A percentile compares a stretch with the other conserved stretches of the same genome.
These are phyloP conservation scores for Leptinotarsa texana DNA, from an alignment of 1,140 invertebrate genomes.

Conservation along the genomic window DNA sequence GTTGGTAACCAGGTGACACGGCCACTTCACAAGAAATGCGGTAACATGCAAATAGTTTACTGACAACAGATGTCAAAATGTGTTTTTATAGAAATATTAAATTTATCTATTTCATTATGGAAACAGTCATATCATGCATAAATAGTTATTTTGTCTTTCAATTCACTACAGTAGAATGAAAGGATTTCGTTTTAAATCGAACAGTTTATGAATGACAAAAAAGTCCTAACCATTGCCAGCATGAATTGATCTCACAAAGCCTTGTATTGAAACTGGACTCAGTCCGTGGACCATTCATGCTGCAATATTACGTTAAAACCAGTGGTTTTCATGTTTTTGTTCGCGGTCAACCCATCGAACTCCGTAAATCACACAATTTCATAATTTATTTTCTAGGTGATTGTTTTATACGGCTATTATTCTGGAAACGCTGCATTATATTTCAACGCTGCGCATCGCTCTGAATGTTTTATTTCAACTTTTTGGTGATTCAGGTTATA, in stretches of 20 bases:
- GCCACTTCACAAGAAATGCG: too few relatives aligned
- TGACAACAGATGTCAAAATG: too few relatives aligned
- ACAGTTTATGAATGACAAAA: neutral
- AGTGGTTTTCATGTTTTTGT: conserved; percentile 1
- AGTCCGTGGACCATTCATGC: neutral
- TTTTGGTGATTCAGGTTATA: conserved; percentile 2
- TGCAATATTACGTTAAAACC: neutral
- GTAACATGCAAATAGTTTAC: too few relatives aligned
- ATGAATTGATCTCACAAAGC: neutral
- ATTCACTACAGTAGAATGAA: too few relatives aligned
- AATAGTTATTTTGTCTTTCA: too few relatives aligned
- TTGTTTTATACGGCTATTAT: conserved; percentile 1
- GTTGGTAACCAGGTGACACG: too few relatives aligned
- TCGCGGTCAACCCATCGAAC: neutral
- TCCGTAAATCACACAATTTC: conserved; percentile 5
- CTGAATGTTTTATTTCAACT: neutral
- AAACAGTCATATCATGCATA: too few relatives aligned
- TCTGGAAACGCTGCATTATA: neutral
- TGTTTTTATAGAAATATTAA: too few relatives aligned
- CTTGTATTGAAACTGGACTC: neutral
- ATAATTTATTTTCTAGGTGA: conserved; percentile 2
- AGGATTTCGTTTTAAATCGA: too few relatives aligned
- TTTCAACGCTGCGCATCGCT: neutral
- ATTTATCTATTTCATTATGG: too few relatives aligned
- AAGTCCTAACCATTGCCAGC: neutral